phyloP scores from a whole-genome alignment of 2,113 vertebrate genomes.

The Ariopsis seemanni region DNA sequence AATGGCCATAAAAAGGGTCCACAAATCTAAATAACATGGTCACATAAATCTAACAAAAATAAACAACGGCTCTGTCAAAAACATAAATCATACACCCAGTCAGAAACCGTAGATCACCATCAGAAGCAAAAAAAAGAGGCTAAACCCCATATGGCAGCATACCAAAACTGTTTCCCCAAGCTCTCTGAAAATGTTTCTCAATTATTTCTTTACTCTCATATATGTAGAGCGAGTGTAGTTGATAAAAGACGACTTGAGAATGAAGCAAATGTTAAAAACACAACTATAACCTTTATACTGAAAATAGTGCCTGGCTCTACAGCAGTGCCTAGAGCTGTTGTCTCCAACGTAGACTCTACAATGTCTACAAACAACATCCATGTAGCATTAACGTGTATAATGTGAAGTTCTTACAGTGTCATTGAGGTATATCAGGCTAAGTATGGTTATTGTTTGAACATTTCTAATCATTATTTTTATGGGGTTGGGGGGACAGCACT shows the following conservation, averaged over 20 bases:
- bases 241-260: background rate
- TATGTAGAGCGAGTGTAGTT: background rate
- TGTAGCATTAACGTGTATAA: background rate
- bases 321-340: background rate
- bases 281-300: background rate
- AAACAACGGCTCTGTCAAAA: constrained; percentile 32
- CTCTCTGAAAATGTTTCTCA: constrained; percentile 2
- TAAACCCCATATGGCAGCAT: background rate
- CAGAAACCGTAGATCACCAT: constrained; percentile 3
- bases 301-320: background rate
- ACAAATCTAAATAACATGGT: constrained; percentile 15
- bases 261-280: background rate
- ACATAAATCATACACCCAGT: constrained; percentile 15
- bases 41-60: constrained; percentile 40
- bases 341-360: background rate
- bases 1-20: constrained; percentile 18
- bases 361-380: background rate
- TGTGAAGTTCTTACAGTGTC: background rate
- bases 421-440: background rate
- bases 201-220: background rate
- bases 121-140: background rate
- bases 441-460: background rate
- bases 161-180: background rate
- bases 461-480: background rate
- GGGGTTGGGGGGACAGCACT: too few relatives aligned